These are phyloP conservation scores for Neoseiulus cucumeris DNA, from an alignment of 1,140 invertebrate species.

Conservation along the genomic window DNA sequence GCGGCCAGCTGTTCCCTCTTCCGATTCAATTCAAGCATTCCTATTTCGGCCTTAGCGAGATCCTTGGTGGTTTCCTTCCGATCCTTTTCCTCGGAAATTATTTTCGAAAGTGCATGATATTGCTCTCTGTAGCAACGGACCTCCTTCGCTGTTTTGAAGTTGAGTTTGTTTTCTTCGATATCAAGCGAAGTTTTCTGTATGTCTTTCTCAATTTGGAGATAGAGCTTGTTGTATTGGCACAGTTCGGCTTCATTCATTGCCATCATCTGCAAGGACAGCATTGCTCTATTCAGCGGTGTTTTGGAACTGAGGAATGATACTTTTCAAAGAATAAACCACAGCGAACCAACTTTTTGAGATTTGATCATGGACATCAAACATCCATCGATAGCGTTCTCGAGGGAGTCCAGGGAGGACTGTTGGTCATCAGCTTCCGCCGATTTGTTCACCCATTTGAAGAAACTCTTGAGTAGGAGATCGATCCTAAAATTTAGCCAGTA, in stretches of 20 bases:
- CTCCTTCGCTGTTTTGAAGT: not conserved
- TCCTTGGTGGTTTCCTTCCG: not conserved
- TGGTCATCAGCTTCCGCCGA: slow-evolving; percentile 43
- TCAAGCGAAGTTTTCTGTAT: not conserved
- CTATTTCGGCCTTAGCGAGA: not conserved
- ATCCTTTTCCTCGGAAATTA: not conserved
- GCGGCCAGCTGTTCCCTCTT: not conserved
- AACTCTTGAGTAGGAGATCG: slow-evolving; percentile 61
- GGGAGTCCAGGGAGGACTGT: slow-evolving; percentile 30
- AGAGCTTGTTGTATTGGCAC: slow-evolving; percentile 56
- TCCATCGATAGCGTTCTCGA: not conserved
- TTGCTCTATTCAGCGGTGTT: slow-evolving; percentile 5
- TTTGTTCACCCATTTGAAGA: slow-evolving; percentile 62
- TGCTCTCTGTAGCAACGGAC: not conserved
- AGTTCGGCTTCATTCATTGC: slow-evolving; percentile 64
- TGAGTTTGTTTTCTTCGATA: too few relatives aligned
- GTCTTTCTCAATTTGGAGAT: slow-evolving; percentile 42
- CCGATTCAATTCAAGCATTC: not conserved
- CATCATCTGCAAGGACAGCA: slow-evolving; percentile 34
- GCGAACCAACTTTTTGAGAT: not conserved
- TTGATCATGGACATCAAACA: slow-evolving; percentile 13
- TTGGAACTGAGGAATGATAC: not conserved
- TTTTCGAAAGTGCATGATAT: not conserved
- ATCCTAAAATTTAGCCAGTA: too few relatives aligned
- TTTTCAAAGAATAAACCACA: not conserved